Evolutionary conservation across 2,888 invertebrate species (phyloP), one percentile per base, ranked within the genome.

Genomic region (Perithous albicinctus): DNA sequence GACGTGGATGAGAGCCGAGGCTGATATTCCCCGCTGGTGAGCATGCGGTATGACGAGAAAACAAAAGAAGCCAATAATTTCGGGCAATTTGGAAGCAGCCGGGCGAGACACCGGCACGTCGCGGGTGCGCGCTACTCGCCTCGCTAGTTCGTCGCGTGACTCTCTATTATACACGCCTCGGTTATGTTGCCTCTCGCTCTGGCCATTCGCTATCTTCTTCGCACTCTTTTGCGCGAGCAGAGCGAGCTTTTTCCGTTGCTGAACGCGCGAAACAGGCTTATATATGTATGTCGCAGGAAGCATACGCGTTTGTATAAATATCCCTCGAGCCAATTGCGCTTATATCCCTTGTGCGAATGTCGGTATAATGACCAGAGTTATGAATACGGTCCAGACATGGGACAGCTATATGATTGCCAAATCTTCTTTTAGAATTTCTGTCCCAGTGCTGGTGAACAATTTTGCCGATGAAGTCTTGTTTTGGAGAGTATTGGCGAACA

Each of bases 41-140:
- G 78, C 82, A 78, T 78, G 61, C 59, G 80, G 89, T 91, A 91
- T 90, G 92, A 92, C 92, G 90, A 87, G 89, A 90, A 92, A 91
- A 92, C 92, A 92, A 92, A 92, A 91, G 92, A 91, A 90, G 89
- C 92, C 91, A 91, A 92, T 92, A 92, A 92, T 92, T 92, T 92
- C 88, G 89, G 88, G 90, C 90, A 92, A 92, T 93, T 92, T 93
- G 90, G 87, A 87, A 80, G 91, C 92, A 93, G 91, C 90, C 88
- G 91, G 89, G 90, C 91, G 92, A 91, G 87, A 91, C 92, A 84
- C 89, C 83, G 82, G 80, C 83, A 77, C 82, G 82, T 82, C 76
- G 72, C 46, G 64, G n/a, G 79, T 73, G 29, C 69, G 63, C 23
- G 61, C 41, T 77, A 54, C 73, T 77, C 69, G 56, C 48, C 54